phyloP scores from a whole-genome alignment of 2,797 vertebrate species.

The Typhlichthys eigenmanni region DNA sequence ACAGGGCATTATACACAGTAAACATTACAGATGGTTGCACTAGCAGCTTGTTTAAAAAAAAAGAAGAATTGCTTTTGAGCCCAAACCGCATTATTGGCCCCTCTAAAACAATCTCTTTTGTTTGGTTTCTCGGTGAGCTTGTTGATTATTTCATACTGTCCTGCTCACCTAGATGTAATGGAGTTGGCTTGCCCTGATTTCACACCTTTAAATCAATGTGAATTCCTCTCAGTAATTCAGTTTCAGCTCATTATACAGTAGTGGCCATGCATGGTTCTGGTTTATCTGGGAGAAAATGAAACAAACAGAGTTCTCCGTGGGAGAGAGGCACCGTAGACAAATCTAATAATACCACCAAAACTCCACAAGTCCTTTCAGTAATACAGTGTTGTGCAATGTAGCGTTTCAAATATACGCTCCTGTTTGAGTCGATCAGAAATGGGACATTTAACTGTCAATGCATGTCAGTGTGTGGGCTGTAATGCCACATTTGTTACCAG shows the following conservation, averaged over 20 bases:
- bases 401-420: conserved; percentile 23
- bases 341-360: conserved; percentile 8
- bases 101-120: conserved; percentile 37
- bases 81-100: conserved; percentile 24
- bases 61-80: conserved; percentile 23
- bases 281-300: conserved; percentile 44
- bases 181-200: conserved; percentile 57
- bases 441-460: conserved; percentile 57
- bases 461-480: conserved; percentile 44
- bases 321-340: conserved; percentile 14
- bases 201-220: conserved; percentile 41
- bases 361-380: conserved; percentile 19
- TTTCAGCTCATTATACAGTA: conserved; percentile 34
- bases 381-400: conserved; percentile 10
- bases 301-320: conserved; percentile 24
- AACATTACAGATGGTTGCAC: conserved; percentile 33
- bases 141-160: conserved; percentile 52
- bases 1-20: conserved; percentile 17
- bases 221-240: conserved; percentile 52
- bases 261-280: conserved; percentile 25
- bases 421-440: conserved; percentile 57
- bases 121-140: conserved; percentile 41
- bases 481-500: conserved; percentile 65
- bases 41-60: conserved; percentile 5
- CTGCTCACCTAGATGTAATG: conserved; percentile 44